Evolutionary conservation across 2,888 invertebrate species (phyloP).

Genomic region (Leucophenga maculata): DNA sequence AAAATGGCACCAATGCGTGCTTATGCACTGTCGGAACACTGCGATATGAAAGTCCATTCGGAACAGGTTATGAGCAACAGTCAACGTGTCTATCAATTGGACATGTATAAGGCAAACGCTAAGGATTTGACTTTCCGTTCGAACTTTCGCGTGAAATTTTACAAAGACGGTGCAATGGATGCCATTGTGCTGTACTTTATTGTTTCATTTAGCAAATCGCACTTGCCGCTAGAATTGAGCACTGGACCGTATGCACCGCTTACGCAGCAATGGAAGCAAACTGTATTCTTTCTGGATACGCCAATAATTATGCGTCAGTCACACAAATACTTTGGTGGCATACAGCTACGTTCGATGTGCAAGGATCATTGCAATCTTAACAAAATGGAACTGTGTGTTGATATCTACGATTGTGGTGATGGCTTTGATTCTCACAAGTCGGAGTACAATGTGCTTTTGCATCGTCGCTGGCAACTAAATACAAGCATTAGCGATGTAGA

Average conservation of each 20-base stretch:
- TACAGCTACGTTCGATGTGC: conserved; percentile 31
- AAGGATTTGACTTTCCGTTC: conserved; percentile 41
- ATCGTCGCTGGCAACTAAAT: conserved; percentile 44
- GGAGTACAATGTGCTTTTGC: conserved; percentile 24
- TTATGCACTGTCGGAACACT: conserved; percentile 95
- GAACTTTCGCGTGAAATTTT: conserved; percentile 30
- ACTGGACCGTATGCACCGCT: conserved; percentile 35
- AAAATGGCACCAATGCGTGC: conserved; percentile 97
- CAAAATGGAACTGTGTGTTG: conserved; percentile 44
- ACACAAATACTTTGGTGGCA: conserved; percentile 39
- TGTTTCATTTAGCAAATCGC: conserved; percentile 49
- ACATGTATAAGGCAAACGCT: conserved; percentile 28
- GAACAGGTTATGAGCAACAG: conserved; percentile 43
- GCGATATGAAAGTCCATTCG: conserved; percentile 10
- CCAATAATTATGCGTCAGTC: conserved; percentile 43
- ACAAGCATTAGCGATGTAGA: neutral
- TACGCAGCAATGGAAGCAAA: conserved; percentile 47
- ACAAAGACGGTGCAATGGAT: conserved; percentile 37
- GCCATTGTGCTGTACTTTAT: conserved; percentile 54
- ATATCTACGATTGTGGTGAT: conserved; percentile 33
- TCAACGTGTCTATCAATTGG: conserved; percentile 40
- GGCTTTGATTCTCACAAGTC: neutral
- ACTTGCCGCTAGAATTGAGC: conserved; percentile 23
- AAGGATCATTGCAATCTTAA: conserved; percentile 20
- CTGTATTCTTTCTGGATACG: conserved; percentile 47